Evolutionary conservation across 1,140 invertebrate genomes (phyloP).

Genomic region (Penaeus vannamei): DNA sequence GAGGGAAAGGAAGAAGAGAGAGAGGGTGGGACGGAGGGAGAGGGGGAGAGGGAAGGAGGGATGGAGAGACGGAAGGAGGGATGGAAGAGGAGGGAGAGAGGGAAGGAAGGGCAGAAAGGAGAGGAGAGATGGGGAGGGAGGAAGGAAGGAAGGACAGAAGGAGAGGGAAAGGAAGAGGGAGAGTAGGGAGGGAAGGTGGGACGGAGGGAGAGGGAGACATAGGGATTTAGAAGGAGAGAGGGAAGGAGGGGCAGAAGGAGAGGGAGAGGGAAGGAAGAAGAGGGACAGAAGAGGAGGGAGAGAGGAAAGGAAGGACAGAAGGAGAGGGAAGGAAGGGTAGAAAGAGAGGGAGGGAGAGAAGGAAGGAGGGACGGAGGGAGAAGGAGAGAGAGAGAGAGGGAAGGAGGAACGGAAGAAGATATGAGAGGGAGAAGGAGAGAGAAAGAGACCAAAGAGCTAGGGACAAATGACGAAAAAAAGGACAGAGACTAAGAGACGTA

Average conservation of each 20-base stretch:
- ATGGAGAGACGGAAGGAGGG: neutral
- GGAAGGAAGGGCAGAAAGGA: neutral
- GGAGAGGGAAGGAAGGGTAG: neutral
- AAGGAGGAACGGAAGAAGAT: neutral
- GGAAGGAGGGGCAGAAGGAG: neutral
- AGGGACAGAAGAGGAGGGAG: neutral
- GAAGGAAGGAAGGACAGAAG: neutral
- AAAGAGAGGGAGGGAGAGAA: neutral
- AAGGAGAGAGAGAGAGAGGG: neutral
- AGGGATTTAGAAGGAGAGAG: too few species aligned
- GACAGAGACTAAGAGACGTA: neutral
- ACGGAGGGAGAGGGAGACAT: neutral
- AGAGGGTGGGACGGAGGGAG: neutral
- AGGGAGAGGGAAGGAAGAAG: neutral
- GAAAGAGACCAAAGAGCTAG: neutral
- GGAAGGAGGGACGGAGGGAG: neutral
- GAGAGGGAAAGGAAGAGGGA: neutral
- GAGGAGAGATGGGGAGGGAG: neutral
- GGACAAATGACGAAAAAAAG: neutral
- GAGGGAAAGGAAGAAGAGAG: too few species aligned
- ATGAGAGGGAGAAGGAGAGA: neutral
- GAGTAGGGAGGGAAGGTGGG: neutral
- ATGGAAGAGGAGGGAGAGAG: neutral
- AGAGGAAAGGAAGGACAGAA: neutral
- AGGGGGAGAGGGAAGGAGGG: neutral